These are phyloP conservation scores for Eupithecia abbreviata DNA, from an alignment of 2,888 invertebrate genomes.

Conservation along the genomic window DNA sequence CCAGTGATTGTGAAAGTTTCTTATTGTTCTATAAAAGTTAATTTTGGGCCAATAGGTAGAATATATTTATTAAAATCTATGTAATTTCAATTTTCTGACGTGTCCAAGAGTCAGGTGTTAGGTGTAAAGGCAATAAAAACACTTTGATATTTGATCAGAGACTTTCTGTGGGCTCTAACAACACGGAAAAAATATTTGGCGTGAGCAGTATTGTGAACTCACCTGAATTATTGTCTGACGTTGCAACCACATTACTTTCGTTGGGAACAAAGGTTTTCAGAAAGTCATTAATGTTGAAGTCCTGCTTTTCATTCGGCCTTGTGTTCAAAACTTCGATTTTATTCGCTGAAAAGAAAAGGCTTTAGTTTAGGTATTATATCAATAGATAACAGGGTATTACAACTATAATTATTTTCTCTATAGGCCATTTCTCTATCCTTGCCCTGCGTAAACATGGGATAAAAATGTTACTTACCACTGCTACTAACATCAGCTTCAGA, in stretches of 20 bases:
- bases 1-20: too few species aligned
- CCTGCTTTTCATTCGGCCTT: constrained; percentile 80
- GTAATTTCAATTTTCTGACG: too few species aligned
- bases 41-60: too few species aligned
- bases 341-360: constrained; percentile 60
- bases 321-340: constrained; percentile 79
- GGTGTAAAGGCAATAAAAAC: too few species aligned
- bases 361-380: background rate
- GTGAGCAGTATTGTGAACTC: constrained; percentile 28
- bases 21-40: too few species aligned
- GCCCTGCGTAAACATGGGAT: background rate
- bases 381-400: background rate
- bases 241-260: constrained; percentile 58
- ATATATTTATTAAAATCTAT: too few species aligned
- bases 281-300: constrained; percentile 83
- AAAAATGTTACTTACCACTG: constrained; percentile 54
- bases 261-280: constrained; percentile 81
- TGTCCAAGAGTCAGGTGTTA: too few species aligned
- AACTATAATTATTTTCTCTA: background rate
- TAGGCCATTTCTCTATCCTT: too few species aligned
- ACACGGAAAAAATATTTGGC: background rate
- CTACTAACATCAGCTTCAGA: constrained; percentile 53
- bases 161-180: background rate
- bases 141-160: too few species aligned
- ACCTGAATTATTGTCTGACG: constrained; percentile 72